Conservation (phyloP, 2,888 invertebrate species). For the Euspilapteryx auroguttella region DNA sequence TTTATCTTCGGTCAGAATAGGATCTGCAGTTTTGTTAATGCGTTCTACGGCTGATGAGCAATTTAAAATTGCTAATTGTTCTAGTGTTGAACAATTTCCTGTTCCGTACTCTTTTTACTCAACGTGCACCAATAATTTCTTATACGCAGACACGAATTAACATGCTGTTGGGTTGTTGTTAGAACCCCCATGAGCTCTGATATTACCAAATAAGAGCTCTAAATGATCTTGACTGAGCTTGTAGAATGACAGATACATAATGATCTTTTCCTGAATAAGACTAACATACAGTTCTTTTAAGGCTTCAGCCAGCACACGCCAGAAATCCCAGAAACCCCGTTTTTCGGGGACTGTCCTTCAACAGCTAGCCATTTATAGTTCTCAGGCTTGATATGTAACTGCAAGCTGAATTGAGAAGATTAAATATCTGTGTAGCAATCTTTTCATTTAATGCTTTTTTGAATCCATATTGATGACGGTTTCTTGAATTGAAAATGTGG, state of each 20-base stretch:
- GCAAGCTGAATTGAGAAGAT: background rate
- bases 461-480: background rate
- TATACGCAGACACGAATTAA: background rate
- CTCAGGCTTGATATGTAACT: background rate
- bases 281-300: too few relatives aligned
- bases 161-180: background rate
- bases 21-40: too few relatives aligned
- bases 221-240: background rate
- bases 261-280: background rate
- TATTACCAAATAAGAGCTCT: background rate
- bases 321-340: background rate
- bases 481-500: background rate
- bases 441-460: conserved; percentile 1
- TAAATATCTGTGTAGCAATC: background rate
- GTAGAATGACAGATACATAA: background rate
- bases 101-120: background rate
- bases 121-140: background rate
- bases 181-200: background rate
- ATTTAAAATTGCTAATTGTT: too few relatives aligned
- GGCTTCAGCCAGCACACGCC: background rate
- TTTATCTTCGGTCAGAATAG: too few relatives aligned
- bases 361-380: background rate
- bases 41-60: too few relatives aligned
- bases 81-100: background rate
- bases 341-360: background rate